A percentile compares a stretch with the other conserved stretches of the same genome.
Evolutionary conservation across 2,797 vertebrate species (phyloP).

Genomic region (Acomys russatus): DNA sequence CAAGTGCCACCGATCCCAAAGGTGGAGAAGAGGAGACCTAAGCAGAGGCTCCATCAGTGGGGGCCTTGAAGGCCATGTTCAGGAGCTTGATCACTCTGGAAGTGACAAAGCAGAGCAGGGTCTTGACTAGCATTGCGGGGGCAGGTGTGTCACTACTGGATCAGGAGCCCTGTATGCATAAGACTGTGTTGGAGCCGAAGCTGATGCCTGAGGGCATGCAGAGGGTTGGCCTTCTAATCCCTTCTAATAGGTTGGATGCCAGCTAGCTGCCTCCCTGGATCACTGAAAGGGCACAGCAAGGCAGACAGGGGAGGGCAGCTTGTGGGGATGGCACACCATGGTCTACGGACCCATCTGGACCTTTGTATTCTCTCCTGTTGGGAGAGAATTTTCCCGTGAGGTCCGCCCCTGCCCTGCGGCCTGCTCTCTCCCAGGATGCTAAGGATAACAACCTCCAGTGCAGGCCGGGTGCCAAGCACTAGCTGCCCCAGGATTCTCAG

Average conservation of each 20-base stretch:
- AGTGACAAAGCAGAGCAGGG: accelerated
- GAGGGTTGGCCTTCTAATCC: background rate
- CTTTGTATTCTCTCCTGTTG: background rate
- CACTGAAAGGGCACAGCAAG: background rate
- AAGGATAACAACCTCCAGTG: background rate
- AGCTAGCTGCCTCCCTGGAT: background rate
- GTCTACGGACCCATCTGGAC: background rate
- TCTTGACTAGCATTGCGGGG: background rate
- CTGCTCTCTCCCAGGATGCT: background rate
- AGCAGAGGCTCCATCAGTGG: background rate
- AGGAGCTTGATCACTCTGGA: background rate
- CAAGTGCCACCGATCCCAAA: background rate
- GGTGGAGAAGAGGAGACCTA: background rate
- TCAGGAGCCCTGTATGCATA: accelerated
- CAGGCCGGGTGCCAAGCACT: background rate
- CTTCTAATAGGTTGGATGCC: accelerated
- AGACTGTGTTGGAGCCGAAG: accelerated
- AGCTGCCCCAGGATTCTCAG: background rate
- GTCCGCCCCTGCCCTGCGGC: background rate
- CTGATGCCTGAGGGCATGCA: background rate
- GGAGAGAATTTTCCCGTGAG: background rate
- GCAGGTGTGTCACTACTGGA: background rate
- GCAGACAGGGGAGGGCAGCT: background rate
- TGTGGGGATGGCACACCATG: accelerated
- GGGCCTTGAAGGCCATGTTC: background rate